Evolutionary conservation across 2,113 vertebrate species (phyloP).

Genomic region (Pagrus major): DNA sequence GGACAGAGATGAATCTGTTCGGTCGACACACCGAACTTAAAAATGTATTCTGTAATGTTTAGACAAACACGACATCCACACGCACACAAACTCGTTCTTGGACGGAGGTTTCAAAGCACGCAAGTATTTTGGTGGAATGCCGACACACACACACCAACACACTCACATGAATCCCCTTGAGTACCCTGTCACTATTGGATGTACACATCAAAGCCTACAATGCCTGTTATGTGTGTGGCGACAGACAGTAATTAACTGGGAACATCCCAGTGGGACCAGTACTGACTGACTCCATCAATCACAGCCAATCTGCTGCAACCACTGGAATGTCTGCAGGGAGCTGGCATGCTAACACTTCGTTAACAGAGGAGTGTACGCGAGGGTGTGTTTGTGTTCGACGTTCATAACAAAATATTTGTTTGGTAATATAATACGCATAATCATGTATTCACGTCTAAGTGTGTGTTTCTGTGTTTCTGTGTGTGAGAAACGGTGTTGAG

Average conservation of each 20-base stretch:
- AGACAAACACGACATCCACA: constrained; percentile 28
- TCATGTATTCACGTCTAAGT: not conserved
- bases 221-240: constrained; percentile 69
- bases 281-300: constrained; percentile 75
- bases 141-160: constrained; percentile 17
- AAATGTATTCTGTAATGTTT: not conserved
- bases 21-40: not conserved
- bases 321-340: constrained; percentile 76
- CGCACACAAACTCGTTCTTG: constrained; percentile 20
- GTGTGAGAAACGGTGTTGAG: not conserved
- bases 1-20: constrained; percentile 6
- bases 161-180: constrained; percentile 27
- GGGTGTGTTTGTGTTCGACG: constrained; percentile 35
- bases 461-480: not conserved
- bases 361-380: not conserved
- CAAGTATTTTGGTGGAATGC: constrained; percentile 33
- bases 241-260: constrained; percentile 80
- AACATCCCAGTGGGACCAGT: constrained; percentile 74
- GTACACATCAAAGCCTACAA: constrained; percentile 67
- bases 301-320: constrained; percentile 66
- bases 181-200: constrained; percentile 56
- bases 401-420: constrained; percentile 22
- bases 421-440: constrained; percentile 6
- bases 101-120: constrained; percentile 30
- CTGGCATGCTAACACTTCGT: constrained; percentile 39